Conservation (phyloP, 2,888 invertebrate species). For the Elgonia sp. region DNA sequence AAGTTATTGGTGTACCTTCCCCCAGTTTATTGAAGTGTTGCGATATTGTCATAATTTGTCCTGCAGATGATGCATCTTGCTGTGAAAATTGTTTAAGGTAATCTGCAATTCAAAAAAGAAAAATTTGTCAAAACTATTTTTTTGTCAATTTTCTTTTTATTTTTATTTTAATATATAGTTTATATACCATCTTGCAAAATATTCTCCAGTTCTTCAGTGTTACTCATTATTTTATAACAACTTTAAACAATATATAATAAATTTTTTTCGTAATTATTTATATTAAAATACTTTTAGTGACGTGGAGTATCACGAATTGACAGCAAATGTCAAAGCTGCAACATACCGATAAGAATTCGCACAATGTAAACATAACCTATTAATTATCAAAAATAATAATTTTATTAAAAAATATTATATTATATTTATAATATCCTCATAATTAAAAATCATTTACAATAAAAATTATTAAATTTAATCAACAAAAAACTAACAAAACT, state of each 20-base stretch:
- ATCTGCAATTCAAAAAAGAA: constrained; percentile 71
- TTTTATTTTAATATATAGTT: background rate
- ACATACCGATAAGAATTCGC: constrained; percentile 11
- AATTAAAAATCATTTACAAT: background rate
- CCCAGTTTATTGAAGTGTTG: constrained; percentile 84
- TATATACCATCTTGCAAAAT: constrained; percentile 60
- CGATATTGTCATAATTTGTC: constrained; percentile 63
- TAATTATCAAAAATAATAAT: background rate
- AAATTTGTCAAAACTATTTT: background rate
- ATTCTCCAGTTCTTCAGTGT: constrained; percentile 51
- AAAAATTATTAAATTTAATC: no score
- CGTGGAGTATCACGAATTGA: constrained; percentile 55
- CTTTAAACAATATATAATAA: background rate
- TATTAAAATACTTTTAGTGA: constrained; percentile 27
- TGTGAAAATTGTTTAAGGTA: constrained; percentile 83
- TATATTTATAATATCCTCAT: background rate
- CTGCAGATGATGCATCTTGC: constrained; percentile 67
- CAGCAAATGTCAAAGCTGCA: constrained; percentile 39
- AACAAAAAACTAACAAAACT: no score
- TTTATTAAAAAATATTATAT: background rate
- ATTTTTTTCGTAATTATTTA: background rate
- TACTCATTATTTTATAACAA: constrained; percentile 38
- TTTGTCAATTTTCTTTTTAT: background rate
- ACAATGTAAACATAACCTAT: constrained; percentile 8
- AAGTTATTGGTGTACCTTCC: no score